A percentile compares a stretch with the other conserved stretches of the same genome.
phyloP scores from a whole-genome alignment of 2,113 vertebrate species.

The Paraplagusia blochii region DNA sequence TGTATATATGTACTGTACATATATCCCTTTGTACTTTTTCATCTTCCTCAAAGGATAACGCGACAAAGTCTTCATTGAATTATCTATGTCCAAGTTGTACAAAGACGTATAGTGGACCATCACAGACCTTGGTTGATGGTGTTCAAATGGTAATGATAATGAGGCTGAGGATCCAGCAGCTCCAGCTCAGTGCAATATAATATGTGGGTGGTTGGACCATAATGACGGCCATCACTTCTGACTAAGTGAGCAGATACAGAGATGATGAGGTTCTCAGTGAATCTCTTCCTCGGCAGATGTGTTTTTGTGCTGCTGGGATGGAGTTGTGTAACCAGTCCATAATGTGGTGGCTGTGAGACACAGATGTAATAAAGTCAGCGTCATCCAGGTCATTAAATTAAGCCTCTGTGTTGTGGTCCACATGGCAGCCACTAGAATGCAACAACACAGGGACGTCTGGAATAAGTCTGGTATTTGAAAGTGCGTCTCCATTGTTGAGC shows the following conservation, averaged over 20 bases:
- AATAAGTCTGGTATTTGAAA: too few species aligned
- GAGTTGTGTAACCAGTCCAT: slow-evolving; percentile 79
- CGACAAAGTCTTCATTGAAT: slow-evolving; percentile 84
- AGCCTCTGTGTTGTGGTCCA: slow-evolving; percentile 57
- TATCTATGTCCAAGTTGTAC: slow-evolving; percentile 86
- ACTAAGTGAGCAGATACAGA: slow-evolving; percentile 87
- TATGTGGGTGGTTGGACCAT: slow-evolving; percentile 86
- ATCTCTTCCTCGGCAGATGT: slow-evolving; percentile 84
- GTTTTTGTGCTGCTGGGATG: slow-evolving; percentile 83
- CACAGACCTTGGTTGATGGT: slow-evolving; percentile 84
- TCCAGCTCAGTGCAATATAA: slow-evolving; percentile 81
- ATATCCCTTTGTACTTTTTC: not conserved
- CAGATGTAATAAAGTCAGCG: slow-evolving; percentile 83
- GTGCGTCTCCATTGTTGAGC: too few species aligned
- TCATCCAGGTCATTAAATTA: slow-evolving; percentile 41
- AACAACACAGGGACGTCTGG: too few species aligned
- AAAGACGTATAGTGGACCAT: slow-evolving; percentile 84
- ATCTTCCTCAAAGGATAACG: slow-evolving; percentile 80
- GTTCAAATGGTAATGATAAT: slow-evolving; percentile 82
- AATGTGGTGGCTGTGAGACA: slow-evolving; percentile 88
- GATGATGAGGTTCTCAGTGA: slow-evolving; percentile 86
- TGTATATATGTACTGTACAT: too few species aligned
- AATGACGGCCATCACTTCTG: slow-evolving; percentile 94
- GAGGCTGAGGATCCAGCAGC: slow-evolving; percentile 84
- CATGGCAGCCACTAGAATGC: too few species aligned